These are phyloP conservation scores for Podarcis lilfordi DNA, from an alignment of 2,797 vertebrate species.

Conservation along the genomic window DNA sequence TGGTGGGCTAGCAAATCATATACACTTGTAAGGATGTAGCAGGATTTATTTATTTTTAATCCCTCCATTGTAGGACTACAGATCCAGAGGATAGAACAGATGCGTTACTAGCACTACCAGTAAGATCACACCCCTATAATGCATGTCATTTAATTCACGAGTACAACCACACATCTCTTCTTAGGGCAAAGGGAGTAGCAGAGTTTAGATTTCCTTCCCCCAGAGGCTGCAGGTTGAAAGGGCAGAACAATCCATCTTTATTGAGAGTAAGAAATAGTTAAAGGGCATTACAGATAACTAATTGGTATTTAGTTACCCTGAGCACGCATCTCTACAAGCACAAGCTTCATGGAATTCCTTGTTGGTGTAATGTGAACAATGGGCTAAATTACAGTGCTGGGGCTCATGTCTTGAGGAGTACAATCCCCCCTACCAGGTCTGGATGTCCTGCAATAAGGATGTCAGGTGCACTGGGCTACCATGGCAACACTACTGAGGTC, in stretches of 20 bases:
- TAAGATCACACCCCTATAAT: not conserved
- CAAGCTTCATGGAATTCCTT: not conserved
- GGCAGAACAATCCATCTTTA: not conserved
- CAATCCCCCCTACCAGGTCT: too few relatives aligned
- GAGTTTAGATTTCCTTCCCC: not conserved
- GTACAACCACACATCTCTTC: not conserved
- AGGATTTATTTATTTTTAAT: too few relatives aligned
- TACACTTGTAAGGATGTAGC: not conserved
- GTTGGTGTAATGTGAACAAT: too few relatives aligned
- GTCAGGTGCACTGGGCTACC: too few relatives aligned
- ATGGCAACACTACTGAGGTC: too few relatives aligned
- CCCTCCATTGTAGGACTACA: too few relatives aligned
- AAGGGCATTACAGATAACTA: not conserved
- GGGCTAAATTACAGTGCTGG: too few relatives aligned
- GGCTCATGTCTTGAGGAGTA: too few relatives aligned
- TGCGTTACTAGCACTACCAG: not conserved
- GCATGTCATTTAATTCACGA: not conserved
- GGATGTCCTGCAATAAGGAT: too few relatives aligned
- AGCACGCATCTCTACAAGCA: not conserved
- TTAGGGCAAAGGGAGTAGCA: not conserved
- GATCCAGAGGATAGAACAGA: too few relatives aligned
- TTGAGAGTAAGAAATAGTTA: not conserved
- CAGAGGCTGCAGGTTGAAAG: not conserved
- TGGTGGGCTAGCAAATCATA: not conserved
- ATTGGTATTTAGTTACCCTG: too few relatives aligned